These are phyloP conservation scores for Aethes cnicana DNA, from an alignment of 2,888 invertebrate species.

Conservation along the genomic window DNA sequence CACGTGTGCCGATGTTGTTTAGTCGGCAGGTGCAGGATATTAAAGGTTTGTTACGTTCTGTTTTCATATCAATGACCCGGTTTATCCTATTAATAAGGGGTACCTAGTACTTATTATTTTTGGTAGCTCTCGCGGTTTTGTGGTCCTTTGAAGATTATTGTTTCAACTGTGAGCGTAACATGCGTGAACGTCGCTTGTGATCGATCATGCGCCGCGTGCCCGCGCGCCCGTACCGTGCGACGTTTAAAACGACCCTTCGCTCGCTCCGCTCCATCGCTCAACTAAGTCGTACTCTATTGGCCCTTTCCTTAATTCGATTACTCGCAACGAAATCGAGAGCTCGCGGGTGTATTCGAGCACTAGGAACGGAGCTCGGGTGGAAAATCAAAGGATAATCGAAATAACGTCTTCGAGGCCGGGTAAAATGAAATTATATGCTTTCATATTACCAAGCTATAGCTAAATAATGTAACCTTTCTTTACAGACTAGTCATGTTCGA, in stretches of 20 bases:
- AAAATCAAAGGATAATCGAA: conserved; percentile 63
- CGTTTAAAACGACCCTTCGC: conserved; percentile 48
- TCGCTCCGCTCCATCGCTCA: conserved; percentile 55
- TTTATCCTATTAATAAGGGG: conserved; percentile 5
- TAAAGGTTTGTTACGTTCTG: conserved; percentile 1
- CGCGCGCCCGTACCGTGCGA: conserved; percentile 38
- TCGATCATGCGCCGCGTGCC: conserved; percentile 48
- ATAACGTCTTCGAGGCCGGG: conserved; percentile 52
- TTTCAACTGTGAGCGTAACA: conserved; percentile 38
- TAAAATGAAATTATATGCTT: conserved; percentile 55
- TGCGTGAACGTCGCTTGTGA: conserved; percentile 42
- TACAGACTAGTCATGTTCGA: background rate
- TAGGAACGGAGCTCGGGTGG: conserved; percentile 48
- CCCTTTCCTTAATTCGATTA: conserved; percentile 59
- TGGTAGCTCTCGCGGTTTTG: conserved; percentile 9
- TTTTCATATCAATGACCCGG: background rate
- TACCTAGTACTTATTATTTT: conserved; percentile 11
- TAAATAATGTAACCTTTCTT: conserved; percentile 15
- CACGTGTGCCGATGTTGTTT: conserved; percentile 28
- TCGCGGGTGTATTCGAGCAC: conserved; percentile 48
- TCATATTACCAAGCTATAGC: conserved; percentile 42
- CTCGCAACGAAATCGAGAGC: conserved; percentile 47
- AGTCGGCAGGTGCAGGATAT: background rate
- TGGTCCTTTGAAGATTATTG: conserved; percentile 40
- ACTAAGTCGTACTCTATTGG: conserved; percentile 49